A percentile compares a stretch with the other conserved stretches of the same genome.
Conservation (phyloP, 2,113 vertebrate species). For the Phoenicopterus ruber region DNA sequence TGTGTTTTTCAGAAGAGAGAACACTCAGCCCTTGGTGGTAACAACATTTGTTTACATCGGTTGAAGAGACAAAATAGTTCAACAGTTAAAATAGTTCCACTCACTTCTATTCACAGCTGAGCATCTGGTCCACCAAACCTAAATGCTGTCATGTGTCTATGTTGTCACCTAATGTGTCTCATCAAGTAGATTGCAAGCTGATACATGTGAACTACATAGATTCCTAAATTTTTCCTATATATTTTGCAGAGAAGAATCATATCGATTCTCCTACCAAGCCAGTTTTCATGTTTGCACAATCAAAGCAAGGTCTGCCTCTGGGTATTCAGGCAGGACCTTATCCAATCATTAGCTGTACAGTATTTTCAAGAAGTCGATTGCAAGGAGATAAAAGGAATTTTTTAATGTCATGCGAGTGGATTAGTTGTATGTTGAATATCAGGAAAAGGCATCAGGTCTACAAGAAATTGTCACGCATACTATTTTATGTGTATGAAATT, state of each 20-base stretch:
- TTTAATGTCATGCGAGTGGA: neutral
- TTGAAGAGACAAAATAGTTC: neutral
- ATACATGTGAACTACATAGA: neutral
- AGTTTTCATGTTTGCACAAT: neutral
- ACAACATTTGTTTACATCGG: neutral
- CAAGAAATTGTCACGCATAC: neutral
- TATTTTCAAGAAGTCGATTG: neutral
- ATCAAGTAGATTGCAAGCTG: neutral
- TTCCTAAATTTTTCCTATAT: neutral
- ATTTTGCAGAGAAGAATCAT: neutral
- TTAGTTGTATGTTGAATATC: neutral
- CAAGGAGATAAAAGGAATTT: neutral
- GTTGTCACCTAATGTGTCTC: neutral
- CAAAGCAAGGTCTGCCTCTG: neutral
- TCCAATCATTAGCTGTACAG: neutral
- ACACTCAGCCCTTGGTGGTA: neutral
- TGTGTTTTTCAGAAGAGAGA: neutral
- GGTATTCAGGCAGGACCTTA: neutral
- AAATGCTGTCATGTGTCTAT: neutral
- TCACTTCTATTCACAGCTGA: neutral
- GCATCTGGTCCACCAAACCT: neutral
- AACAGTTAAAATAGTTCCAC: neutral
- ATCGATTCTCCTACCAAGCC: fast-evolving
- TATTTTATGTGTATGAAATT: neutral
- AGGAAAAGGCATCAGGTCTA: neutral